These are phyloP conservation scores for Archips crataeganus DNA, from an alignment of 2,888 invertebrate genomes.

Conservation along the genomic window DNA sequence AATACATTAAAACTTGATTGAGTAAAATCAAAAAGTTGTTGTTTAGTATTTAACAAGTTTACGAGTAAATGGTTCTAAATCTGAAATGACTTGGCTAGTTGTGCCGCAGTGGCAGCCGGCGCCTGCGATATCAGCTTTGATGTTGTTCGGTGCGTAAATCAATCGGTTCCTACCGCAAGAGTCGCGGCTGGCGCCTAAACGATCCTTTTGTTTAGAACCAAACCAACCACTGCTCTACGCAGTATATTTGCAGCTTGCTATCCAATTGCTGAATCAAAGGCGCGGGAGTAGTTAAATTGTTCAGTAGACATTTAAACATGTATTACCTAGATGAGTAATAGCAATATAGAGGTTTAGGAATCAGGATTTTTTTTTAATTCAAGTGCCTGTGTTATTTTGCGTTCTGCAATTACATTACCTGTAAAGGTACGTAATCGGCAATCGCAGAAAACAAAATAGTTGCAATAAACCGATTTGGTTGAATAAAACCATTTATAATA, in stretches of 20 bases:
- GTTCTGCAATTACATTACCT: too few species aligned
- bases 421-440: too few species aligned
- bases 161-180: slow-evolving; percentile 43
- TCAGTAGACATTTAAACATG: too few species aligned
- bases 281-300: too few species aligned
- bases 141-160: slow-evolving; percentile 47
- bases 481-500: too few species aligned
- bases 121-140: slow-evolving; percentile 47
- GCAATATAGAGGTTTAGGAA: too few species aligned
- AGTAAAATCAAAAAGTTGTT: neutral
- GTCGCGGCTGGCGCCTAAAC: slow-evolving; percentile 41
- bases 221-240: slow-evolving; percentile 1
- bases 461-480: too few species aligned
- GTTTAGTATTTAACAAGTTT: slow-evolving; percentile 1
- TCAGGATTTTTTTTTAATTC: too few species aligned
- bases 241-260: slow-evolving; percentile 18
- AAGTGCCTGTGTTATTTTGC: too few species aligned
- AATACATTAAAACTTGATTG: neutral
- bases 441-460: too few species aligned
- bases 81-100: slow-evolving; percentile 4
- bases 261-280: neutral
- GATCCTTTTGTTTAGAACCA: slow-evolving; percentile 44
- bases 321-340: too few species aligned
- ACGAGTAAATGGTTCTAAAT: neutral
- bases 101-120: slow-evolving; percentile 31